Evolutionary conservation across 1,140 invertebrate species (phyloP), one percentile per base, ranked within the genome.

Genomic region (roundworm (Caenorhabditis elegans)): DNA sequence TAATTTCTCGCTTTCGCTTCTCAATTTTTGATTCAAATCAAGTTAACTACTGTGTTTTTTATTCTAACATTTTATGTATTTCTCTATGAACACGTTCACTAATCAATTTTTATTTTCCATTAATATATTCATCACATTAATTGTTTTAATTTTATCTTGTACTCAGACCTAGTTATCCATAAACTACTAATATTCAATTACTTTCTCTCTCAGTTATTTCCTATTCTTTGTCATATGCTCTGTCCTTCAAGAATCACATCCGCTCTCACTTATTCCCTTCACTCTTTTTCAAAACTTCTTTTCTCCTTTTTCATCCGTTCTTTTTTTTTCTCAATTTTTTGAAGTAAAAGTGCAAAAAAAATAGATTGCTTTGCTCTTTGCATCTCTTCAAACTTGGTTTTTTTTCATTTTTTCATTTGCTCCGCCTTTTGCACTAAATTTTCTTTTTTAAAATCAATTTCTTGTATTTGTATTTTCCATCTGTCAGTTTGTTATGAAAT

Each of bases 201-300:
- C 53, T 31, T 34, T n/a, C 28, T 22, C 28, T 60, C 26, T 31
- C 19, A 3, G 22, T 43, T 22, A 6, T 39, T 70, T 24, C n/a
- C 31, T 17, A 34, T n/a, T 60, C 55, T 36, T 60, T 36, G 5
- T 43, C 15, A 34, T 36, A 60, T 60, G 15, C 34, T 19, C 8
- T 70, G 60, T 22, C 31, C n/a, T 70, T 70, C 60, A 70, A 70
- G 34, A 70, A 70, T 70, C 60, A 39, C 10, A 70, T 70, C 34
- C 60, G 60, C 34, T 70, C 34, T 36, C 53, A 31, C 28, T 22
- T 34, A 31, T 31, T 60, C 26, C 43, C 28, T 43, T 15, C 39
- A 43, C n/a, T 70, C 19, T 22, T 4, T 22, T 39, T 34, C 10
- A 34, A 34, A 60, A 43, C 39, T 43, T 15, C 6, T 15, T 8